A percentile compares a stretch with the other conserved stretches of the same genome.
Conservation (phyloP, 2,113 vertebrate species). For the Pelvicachromis taeniatus region DNA sequence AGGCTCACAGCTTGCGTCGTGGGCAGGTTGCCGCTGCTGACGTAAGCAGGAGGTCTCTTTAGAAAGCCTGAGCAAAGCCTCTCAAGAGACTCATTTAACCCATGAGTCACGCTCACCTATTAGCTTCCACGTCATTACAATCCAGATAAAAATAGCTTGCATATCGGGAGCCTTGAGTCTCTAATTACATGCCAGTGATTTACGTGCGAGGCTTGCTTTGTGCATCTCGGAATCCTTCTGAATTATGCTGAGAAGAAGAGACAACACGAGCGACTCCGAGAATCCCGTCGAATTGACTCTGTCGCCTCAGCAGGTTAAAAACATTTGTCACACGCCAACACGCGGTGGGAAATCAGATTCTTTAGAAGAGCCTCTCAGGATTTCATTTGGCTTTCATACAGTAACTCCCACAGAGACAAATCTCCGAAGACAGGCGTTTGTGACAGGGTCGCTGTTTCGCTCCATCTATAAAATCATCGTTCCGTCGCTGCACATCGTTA, state of each 20-base stretch:
- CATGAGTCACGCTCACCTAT: conserved; percentile 41
- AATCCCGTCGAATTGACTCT: conserved; percentile 4
- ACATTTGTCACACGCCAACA: conserved; percentile 19
- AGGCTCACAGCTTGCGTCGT: not conserved
- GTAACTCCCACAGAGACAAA: not conserved
- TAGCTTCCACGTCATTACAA: conserved; percentile 14
- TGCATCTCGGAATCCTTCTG: not conserved
- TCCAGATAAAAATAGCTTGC: conserved; percentile 27
- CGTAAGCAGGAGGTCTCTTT: not conserved
- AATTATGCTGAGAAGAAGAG: not conserved
- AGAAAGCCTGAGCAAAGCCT: not conserved
- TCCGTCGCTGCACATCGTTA: not conserved
- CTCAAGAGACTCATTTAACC: conserved; percentile 16
- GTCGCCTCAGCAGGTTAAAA: conserved; percentile 25
- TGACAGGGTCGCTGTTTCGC: not conserved
- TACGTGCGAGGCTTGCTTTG: not conserved
- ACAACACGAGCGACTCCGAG: conserved; percentile 12
- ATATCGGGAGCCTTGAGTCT: not conserved
- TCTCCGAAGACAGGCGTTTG: not conserved
- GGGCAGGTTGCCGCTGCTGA: not conserved
- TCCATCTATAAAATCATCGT: not conserved
- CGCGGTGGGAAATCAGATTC: not conserved
- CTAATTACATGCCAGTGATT: not conserved
- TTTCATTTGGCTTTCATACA: not conserved
- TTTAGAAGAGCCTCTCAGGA: not conserved